phyloP scores from a whole-genome alignment of 2,888 invertebrate genomes.

The Drosophila fungiperda region DNA sequence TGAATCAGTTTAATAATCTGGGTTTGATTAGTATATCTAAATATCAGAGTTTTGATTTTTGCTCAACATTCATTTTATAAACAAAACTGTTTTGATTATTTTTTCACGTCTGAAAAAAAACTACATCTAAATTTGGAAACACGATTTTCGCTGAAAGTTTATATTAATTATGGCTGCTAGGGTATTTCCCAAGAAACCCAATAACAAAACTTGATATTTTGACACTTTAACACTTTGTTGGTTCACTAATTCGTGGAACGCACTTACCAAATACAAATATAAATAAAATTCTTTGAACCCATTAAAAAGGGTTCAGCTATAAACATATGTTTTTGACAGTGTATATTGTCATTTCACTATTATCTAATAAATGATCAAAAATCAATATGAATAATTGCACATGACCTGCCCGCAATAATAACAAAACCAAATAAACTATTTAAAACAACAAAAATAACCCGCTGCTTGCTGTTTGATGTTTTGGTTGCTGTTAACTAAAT shows the following conservation, averaged over 20 bases:
- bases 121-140: not conserved
- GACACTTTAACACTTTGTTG: not conserved
- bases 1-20: not conserved
- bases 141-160: not conserved
- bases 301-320: not conserved
- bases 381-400: slow-evolving; percentile 37
- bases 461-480: slow-evolving; percentile 17
- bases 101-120: not conserved
- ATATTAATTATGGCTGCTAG: not conserved
- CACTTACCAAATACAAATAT: not conserved
- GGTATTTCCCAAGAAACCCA: not conserved
- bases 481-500: slow-evolving; percentile 52
- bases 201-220: not conserved
- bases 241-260: not conserved
- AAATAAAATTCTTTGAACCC: not conserved
- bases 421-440: not conserved
- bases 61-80: not conserved
- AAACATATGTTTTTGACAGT: not conserved
- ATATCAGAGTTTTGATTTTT: not conserved
- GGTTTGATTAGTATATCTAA: not conserved
- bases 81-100: not conserved
- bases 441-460: not conserved
- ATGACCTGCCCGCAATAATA: not conserved
- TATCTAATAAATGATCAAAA: slow-evolving; percentile 11
- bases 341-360: not conserved